Base-by-base conservation (phyloP, 2,888 invertebrate species). In the Philereme transversata region DNA sequence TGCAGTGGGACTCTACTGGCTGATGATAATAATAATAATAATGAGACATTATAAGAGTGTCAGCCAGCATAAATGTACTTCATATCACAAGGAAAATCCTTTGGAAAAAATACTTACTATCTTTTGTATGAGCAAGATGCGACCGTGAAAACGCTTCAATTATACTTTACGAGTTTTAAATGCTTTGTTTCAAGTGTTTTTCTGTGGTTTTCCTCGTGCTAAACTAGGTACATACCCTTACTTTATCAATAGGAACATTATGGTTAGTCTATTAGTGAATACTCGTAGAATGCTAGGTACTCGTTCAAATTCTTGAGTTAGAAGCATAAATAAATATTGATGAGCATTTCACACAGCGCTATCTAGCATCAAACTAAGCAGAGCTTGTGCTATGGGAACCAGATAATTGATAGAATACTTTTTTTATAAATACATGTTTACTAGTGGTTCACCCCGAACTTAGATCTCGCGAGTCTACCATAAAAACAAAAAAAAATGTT, bases 151-250 rank as follows among this genome's bases (percentile, higher is more conserved):
- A 41, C 38, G 50, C 1, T 38, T 22, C 3, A 54, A 45, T 34
- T 40, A 51, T 40, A 33, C 36, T 34, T 40, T 34, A 51, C 6
- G 7, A 46, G 9, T 22, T 22, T n/a, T 22, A 22, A 22, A 22
- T 22, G 22, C 22, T 22, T 22, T 22, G 22, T 22, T 22, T 22
- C 22, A 22, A 4, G 5, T 8, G 22, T 53, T 47, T 50, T 54
- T 41, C 51, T 67, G 58, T 49, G 61, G 62, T 66, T 66, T 66
- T 66, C 65, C 65, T 62, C 41, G 35, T 35, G 52, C 52, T 60
- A 49, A 59, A 59, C 50, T 47, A 45, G 5, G 44, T 44, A 44
- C 9, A n/a, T n/a, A 43, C 8, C 4, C 9, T 8, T 8, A 43
- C 5, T 8, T 5, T 43, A 43, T 10, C 11, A 22, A 10, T 7